Percentiles rank a stretch among this genome's conserved stretches.
These are phyloP conservation scores for Ricordea florida DNA, from an alignment of 92 coral and sea anemone species.

Conservation along the genomic window DNA sequence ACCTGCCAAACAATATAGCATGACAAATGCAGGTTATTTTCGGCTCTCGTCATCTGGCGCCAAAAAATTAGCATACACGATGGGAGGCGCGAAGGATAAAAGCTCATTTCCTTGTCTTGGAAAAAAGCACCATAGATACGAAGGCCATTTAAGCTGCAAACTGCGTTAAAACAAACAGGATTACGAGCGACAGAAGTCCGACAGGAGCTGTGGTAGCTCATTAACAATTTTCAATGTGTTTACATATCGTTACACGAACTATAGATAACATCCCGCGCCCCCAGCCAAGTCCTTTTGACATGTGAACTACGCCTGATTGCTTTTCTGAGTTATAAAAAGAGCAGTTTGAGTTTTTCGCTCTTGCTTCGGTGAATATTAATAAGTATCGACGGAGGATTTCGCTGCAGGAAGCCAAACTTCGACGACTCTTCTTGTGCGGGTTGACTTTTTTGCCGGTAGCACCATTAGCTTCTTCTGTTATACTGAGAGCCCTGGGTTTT, in stretches of 20 bases:
- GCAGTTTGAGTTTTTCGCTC: slow-evolving; percentile 28
- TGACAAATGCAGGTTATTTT: no score
- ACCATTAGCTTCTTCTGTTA: background rate
- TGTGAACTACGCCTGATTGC: slow-evolving; percentile 13
- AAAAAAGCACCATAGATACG: no score
- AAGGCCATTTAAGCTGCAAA: no score
- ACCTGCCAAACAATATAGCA: no score
- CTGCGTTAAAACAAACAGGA: no score
- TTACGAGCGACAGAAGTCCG: no score
- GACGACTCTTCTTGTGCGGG: background rate
- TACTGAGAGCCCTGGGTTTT: background rate
- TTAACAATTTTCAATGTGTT: background rate
- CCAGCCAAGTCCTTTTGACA: slow-evolving; percentile 7
- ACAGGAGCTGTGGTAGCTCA: background rate
- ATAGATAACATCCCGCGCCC: slow-evolving; percentile 5
- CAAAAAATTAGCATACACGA: no score
- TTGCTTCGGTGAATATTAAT: slow-evolving; percentile 40
- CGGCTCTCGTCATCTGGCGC: no score
- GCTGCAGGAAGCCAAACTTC: background rate
- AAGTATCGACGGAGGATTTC: slow-evolving; percentile 1
- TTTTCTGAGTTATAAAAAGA: slow-evolving; percentile 30
- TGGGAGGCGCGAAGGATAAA: no score
- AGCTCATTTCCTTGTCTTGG: no score
- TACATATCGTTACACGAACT: slow-evolving; percentile 32
- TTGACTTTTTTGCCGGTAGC: background rate